A percentile compares a stretch with the other conserved stretches of the same genome.
Evolutionary conservation across 2,113 vertebrate genomes (phyloP).

Genomic region (Cyprinus carpio): DNA sequence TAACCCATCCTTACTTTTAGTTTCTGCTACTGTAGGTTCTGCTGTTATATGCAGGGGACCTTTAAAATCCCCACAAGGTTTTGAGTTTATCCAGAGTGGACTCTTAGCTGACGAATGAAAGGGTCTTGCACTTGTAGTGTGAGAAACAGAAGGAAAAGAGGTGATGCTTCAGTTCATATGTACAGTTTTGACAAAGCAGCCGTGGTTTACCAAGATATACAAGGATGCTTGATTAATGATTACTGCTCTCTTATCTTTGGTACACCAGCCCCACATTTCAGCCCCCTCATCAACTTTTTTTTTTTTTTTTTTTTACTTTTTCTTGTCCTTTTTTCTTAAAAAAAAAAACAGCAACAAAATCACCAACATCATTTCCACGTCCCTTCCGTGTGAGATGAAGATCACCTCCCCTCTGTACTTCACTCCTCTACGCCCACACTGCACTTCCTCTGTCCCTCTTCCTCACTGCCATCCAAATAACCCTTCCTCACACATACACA

Average conservation of each 20-base stretch:
- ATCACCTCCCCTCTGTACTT: constrained; percentile 60
- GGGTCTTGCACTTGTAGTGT: constrained; percentile 43
- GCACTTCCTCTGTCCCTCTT: constrained; percentile 87
- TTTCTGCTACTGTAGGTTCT: neutral
- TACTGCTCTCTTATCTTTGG: constrained; percentile 74
- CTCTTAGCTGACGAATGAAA: constrained; percentile 31
- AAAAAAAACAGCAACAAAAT: constrained; percentile 60
- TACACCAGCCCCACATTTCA: constrained; percentile 66
- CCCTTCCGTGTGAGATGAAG: constrained; percentile 65
- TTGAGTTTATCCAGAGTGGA: neutral
- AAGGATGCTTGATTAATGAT: constrained; percentile 60
- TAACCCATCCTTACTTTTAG: neutral
- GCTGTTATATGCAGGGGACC: too few relatives aligned
- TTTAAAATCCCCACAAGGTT: neutral
- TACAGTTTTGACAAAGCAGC: constrained; percentile 72
- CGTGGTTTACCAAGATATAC: constrained; percentile 73
- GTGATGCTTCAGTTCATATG: constrained; percentile 70
- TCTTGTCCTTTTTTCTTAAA: constrained; percentile 62
- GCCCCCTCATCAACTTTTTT: constrained; percentile 60
- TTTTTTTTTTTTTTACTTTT: constrained; percentile 62
- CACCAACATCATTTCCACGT: constrained; percentile 63
- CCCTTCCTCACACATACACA: constrained; percentile 28
- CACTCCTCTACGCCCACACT: constrained; percentile 79
- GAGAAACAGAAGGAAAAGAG: constrained; percentile 52
- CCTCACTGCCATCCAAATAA: constrained; percentile 81